Evolutionary conservation across 2,113 vertebrate species (phyloP).

Genomic region (Osmerus eperlanus): DNA sequence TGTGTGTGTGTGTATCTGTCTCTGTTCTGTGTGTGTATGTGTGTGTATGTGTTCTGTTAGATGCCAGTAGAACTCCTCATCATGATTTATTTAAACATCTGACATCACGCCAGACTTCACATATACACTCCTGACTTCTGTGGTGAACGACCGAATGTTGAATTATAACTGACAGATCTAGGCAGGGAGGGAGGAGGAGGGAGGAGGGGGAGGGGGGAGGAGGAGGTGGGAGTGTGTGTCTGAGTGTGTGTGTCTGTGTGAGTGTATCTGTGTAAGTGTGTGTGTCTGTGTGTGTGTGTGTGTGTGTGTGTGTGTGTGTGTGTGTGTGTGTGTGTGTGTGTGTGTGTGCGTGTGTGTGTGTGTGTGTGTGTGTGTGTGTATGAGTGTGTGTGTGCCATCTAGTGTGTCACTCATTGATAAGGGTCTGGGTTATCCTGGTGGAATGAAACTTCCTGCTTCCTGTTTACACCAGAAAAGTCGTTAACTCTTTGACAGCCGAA

Average conservation of each 20-base stretch:
- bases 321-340: background rate
- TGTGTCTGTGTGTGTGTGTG: conserved; percentile 20
- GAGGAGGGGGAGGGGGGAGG: background rate
- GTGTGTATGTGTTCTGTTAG: no score
- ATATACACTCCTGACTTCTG: no score
- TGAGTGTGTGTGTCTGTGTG: no score
- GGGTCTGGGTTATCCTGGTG: conserved; percentile 38
- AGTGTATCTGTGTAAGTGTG: background rate
- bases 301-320: background rate
- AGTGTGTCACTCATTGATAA: conserved; percentile 56
- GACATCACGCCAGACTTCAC: no score
- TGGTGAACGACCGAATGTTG: no score
- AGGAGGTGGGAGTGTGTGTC: background rate
- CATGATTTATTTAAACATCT: no score
- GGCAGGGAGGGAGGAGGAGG: background rate
- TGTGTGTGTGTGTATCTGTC: background rate
- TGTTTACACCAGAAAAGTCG: conserved; percentile 54
- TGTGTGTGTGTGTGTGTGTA: background rate
- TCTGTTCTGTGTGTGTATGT: background rate
- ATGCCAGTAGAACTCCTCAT: no score
- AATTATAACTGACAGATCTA: no score
- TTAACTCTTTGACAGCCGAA: conserved; percentile 50
- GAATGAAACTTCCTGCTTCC: conserved; percentile 44
- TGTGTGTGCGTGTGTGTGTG: background rate
- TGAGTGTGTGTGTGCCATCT: conserved; percentile 36